Conservation (phyloP, 2,113 vertebrate genomes). For the Notiomystis cincta region DNA sequence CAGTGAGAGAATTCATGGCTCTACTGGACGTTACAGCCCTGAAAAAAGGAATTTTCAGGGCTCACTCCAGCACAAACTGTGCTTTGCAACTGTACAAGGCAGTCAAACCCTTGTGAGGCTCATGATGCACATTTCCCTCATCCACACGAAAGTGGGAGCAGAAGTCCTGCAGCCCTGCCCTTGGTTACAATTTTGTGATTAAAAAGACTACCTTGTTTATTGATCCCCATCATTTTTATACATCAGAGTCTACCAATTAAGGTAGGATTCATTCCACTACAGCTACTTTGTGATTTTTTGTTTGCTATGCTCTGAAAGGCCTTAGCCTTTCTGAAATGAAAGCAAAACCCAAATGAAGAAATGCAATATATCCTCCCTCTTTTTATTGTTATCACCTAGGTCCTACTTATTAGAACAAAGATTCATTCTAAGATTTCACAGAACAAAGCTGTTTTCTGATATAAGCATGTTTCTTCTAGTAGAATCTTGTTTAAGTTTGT, state of each 20-base stretch:
- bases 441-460: background rate
- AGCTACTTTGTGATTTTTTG: background rate
- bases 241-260: background rate
- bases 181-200: background rate
- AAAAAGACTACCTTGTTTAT: background rate
- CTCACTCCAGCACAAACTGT: background rate
- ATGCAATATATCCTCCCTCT: background rate
- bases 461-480: background rate
- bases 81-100: background rate
- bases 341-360: background rate
- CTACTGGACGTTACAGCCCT: background rate
- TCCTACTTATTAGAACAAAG: background rate
- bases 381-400: background rate
- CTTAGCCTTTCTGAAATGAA: background rate
- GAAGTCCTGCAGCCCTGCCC: background rate
- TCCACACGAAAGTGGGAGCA: background rate
- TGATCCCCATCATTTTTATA: background rate
- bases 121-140: fast-evolving
- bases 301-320: background rate
- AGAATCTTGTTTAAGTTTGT: background rate
- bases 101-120: background rate
- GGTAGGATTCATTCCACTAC: background rate
- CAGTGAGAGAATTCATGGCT: background rate
- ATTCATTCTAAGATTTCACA: background rate
- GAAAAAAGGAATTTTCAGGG: background rate